A percentile compares a stretch with the other conserved stretches of the same genome.
Evolutionary conservation across 2,797 vertebrate genomes (phyloP).

Genomic region (Urosaurus nigricauda): DNA sequence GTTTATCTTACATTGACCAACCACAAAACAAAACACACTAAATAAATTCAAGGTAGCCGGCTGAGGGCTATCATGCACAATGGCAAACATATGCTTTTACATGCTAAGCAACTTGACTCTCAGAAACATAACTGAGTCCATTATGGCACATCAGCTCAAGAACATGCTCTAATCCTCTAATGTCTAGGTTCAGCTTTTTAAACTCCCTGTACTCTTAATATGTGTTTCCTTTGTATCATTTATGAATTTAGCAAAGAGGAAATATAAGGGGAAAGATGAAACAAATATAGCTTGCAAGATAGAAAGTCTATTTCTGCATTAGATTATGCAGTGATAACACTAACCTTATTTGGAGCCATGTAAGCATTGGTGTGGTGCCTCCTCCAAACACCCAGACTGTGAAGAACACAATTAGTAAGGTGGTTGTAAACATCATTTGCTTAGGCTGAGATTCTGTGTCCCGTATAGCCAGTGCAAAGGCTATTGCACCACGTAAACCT

Average conservation of each 20-base stretch:
- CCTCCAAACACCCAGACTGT: constrained; percentile 86
- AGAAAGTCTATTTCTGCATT: background rate
- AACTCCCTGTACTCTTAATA: background rate
- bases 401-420: constrained; percentile 83
- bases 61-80: background rate
- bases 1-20: no score
- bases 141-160: background rate
- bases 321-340: constrained; percentile 38
- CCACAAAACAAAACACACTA: no score
- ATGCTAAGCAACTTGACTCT: no score
- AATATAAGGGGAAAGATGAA: fast-evolving
- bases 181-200: background rate
- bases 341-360: constrained; percentile 86
- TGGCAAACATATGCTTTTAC: no score
- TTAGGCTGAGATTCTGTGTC: constrained; percentile 79
- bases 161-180: background rate
- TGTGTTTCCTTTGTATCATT: background rate
- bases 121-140: no score
- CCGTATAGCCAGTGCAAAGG: constrained; percentile 83
- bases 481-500: constrained; percentile 87
- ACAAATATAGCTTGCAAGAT: fast-evolving
- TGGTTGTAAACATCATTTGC: constrained; percentile 85
- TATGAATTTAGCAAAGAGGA: background rate
- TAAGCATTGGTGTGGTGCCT: constrained; percentile 82
- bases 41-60: background rate